phyloP scores from a whole-genome alignment of 2,113 vertebrate species.

The Himantopus leucocephalus region DNA sequence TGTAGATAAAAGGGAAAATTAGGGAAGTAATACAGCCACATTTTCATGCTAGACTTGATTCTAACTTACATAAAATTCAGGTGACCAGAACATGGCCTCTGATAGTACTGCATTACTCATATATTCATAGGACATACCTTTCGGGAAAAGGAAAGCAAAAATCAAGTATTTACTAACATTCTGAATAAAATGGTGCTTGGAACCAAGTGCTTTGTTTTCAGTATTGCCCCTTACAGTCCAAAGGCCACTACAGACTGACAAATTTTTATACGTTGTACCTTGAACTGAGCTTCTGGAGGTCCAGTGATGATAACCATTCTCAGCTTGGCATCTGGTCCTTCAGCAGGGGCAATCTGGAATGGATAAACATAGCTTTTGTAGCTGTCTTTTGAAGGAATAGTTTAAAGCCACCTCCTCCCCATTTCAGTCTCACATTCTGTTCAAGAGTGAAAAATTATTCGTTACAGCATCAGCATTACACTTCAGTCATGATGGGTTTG shows the following conservation, averaged over 20 bases:
- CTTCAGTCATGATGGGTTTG: not conserved
- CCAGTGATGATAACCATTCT: slow-evolving; percentile 96
- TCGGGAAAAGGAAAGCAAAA: not conserved
- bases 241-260: not conserved
- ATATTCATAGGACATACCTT: not conserved
- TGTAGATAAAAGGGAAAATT: not conserved
- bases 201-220: not conserved
- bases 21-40: not conserved
- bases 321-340: slow-evolving; percentile 91
- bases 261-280: slow-evolving; percentile 75
- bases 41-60: not conserved
- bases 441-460: slow-evolving; percentile 36
- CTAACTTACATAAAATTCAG: not conserved
- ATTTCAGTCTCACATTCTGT: slow-evolving; percentile 47
- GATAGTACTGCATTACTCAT: not conserved
- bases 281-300: slow-evolving; percentile 98
- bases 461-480: slow-evolving; percentile 1
- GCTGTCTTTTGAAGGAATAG: slow-evolving; percentile 9
- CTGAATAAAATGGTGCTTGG: not conserved
- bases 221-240: not conserved
- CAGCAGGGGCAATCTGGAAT: slow-evolving; percentile 92
- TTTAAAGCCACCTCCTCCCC: slow-evolving; percentile 37
- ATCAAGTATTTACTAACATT: not conserved
- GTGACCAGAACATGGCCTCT: not conserved
- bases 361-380: slow-evolving; percentile 51